These are phyloP conservation scores for Diarsia dahlii DNA, from an alignment of 2,888 invertebrate species.

Conservation along the genomic window DNA sequence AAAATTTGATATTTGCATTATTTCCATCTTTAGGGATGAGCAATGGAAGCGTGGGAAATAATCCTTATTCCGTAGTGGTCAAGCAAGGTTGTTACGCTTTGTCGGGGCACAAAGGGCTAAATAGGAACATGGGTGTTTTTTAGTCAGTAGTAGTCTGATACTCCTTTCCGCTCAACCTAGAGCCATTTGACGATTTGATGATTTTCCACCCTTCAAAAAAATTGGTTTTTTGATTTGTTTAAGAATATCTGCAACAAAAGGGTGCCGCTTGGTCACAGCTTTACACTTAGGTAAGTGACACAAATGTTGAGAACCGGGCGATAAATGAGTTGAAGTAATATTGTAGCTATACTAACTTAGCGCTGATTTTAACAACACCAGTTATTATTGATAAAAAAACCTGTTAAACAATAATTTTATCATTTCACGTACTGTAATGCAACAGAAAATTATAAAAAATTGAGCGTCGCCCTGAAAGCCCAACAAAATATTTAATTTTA, in stretches of 20 bases:
- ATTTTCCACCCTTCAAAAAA: no score
- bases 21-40: constrained; percentile 10
- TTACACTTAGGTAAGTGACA: background rate
- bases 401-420: no score
- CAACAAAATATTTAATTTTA: background rate
- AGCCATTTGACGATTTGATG: no score
- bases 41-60: constrained; percentile 2
- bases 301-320: background rate
- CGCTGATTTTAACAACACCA: background rate
- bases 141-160: no score
- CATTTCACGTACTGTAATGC: no score
- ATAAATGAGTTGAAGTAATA: background rate
- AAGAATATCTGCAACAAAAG: background rate
- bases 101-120: no score
- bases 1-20: constrained; percentile 59
- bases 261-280: background rate
- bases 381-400: no score
- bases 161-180: no score
- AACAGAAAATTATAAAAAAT: background rate
- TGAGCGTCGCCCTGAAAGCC: background rate
- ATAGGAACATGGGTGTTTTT: no score
- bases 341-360: background rate
- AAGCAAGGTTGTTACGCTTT: background rate
- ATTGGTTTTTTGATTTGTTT: no score
- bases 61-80: constrained; percentile 19